Evolutionary conservation across 2,797 vertebrate species (phyloP).

Genomic region (Girardinus metallicus): DNA sequence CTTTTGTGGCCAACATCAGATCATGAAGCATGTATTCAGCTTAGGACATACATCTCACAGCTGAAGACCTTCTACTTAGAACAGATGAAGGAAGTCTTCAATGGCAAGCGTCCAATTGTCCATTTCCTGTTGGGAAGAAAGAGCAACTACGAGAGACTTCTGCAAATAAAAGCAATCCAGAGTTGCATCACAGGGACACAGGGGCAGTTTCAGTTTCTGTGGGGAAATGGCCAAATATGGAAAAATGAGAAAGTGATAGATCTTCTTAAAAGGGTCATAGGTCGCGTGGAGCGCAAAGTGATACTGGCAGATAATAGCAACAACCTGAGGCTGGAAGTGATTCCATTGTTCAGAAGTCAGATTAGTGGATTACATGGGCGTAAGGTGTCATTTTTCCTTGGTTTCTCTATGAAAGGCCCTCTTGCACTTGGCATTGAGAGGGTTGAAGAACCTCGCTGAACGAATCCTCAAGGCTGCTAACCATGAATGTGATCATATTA

Average conservation of each 20-base stretch:
- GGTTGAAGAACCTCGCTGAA: not conserved
- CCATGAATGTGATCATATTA: not conserved
- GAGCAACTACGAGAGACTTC: constrained; percentile 53
- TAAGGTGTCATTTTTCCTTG: constrained; percentile 68
- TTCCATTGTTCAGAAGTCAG: constrained; percentile 66
- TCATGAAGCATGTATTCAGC: rapidly evolving
- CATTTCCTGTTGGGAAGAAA: constrained; percentile 75
- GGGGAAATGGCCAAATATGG: constrained; percentile 68
- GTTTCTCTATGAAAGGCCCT: constrained; percentile 76
- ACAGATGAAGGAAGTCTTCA: constrained; percentile 58
- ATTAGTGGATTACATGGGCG: constrained; percentile 29
- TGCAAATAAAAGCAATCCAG: constrained; percentile 50
- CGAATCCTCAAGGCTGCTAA: not conserved
- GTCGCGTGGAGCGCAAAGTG: constrained; percentile 11
- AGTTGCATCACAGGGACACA: not conserved
- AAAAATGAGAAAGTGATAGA: constrained; percentile 43
- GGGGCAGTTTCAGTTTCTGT: constrained; percentile 44
- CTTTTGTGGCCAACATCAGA: constrained; percentile 48
- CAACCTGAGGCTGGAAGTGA: constrained; percentile 51
- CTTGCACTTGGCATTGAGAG: constrained; percentile 66
- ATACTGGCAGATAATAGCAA: constrained; percentile 51
- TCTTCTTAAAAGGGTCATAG: constrained; percentile 57
- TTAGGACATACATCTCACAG: constrained; percentile 53
- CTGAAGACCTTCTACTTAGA: constrained; percentile 50
- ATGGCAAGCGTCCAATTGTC: constrained; percentile 60